Evolutionary conservation across 92 coral and sea anemone species (phyloP).

Genomic region (Porites divaricata): DNA sequence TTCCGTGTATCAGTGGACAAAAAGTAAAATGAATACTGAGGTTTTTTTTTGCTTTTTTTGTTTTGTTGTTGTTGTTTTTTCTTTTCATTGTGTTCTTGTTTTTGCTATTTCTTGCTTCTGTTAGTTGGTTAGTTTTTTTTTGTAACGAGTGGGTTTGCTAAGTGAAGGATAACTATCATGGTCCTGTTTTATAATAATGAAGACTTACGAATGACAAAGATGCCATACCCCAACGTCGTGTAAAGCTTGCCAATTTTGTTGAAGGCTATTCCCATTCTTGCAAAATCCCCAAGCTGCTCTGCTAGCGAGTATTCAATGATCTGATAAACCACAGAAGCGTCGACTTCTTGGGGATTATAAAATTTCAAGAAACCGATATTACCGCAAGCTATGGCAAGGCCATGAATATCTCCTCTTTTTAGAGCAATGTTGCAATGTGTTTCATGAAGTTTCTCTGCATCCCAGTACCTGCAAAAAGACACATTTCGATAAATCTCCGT

Average conservation of each 20-base stretch:
- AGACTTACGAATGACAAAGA: not conserved
- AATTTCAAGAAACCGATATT: slow-evolving; percentile 72
- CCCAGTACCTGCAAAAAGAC: slow-evolving; percentile 45
- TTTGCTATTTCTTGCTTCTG: too few relatives aligned
- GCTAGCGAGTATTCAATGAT: slow-evolving; percentile 54
- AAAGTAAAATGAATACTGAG: not conserved
- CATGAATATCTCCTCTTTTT: slow-evolving; percentile 63
- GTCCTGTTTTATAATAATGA: too few relatives aligned
- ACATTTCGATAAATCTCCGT: not conserved
- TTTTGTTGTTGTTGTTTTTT: too few relatives aligned
- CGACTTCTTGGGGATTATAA: slow-evolving; percentile 62
- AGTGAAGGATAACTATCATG: too few relatives aligned
- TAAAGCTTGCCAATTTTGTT: slow-evolving; percentile 77
- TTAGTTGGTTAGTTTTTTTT: too few relatives aligned
- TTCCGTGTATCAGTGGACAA: too few relatives aligned
- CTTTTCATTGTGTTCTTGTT: not conserved
- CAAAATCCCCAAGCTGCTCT: slow-evolving; percentile 62
- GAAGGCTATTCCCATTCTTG: slow-evolving; percentile 62
- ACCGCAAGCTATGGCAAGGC: slow-evolving; percentile 65
- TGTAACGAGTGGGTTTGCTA: too few relatives aligned
- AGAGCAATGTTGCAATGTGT: slow-evolving; percentile 53
- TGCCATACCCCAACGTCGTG: slow-evolving; percentile 44
- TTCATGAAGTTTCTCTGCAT: slow-evolving; percentile 53
- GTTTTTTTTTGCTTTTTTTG: not conserved
- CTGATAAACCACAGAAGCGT: slow-evolving; percentile 61